Base-by-base conservation (phyloP, 2,113 vertebrate species). In the Entomyzon cyanotis region DNA sequence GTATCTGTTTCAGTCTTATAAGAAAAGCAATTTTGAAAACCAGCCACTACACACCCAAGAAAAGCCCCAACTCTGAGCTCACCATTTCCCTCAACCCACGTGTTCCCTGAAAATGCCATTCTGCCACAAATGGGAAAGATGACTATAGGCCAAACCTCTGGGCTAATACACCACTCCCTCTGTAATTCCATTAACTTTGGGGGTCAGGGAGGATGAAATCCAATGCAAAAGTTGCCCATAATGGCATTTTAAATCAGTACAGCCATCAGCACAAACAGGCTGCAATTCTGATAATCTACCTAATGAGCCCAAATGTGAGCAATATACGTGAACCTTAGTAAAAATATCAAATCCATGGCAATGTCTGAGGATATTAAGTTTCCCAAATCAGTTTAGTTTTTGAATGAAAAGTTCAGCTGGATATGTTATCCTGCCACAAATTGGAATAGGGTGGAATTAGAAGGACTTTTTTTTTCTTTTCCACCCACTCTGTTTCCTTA, bases 241-340 rank as follows among this genome's bases (percentile, higher is more conserved):
- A 95, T 94, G 88, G 93, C 91, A 91, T 91, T 96, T 97, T 96
- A 94, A 94, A 96, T 96, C 84, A 84, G 91, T 63, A 49, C 52
- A 70, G 60, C 64, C 87, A 91, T 85, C 84, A 94, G 68, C 68
- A 46, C 46, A 62, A 27, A 44, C 15, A 71, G 60, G 56, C 87
- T 93, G 65, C 69, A 76, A 74, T 89, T 90, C 92, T 84, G 73
- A 68, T 84, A 52, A 90, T 68, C 56, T 53, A 81, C 44, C 35
- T 89, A 86, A 95, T 93, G 69, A 90, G 41, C n/a, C n/a, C 49
- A 78, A 92, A 82, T 71, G 53, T 25, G 20, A 93, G 58, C 15
- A 71, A 65, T 53, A 68, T 8, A 71, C 6, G 14, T 64, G 65
- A 92, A 93, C 10, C 53, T 87, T 12, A 58, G 53, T 60, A 87